Evolutionary conservation across 2,113 vertebrate species (phyloP), one percentile per base, ranked within the genome.

Genomic region (Tympanuchus pallidicinctus): DNA sequence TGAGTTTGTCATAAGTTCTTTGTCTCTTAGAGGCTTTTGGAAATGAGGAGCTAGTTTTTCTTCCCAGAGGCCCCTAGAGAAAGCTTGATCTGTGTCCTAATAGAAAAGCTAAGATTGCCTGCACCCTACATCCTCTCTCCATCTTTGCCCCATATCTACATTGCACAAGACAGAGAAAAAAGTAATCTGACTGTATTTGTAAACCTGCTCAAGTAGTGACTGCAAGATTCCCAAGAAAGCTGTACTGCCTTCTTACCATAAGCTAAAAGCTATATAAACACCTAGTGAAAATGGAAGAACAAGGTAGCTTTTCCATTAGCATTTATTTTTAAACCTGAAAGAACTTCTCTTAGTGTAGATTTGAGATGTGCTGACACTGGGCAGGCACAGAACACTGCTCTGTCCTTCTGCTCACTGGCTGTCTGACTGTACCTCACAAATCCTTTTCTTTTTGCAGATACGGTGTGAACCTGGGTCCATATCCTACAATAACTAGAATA

Each of bases 391-490:
- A 69, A 42, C n/a, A 38, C 32, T 82, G 78, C 54, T 82, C 27
- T 91, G 11, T 28, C 59, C 24, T 85, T 66, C 43, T 64, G 21
- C 61, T 86, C 47, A 43, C 52, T 90, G 59, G 21, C 43, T 93
- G 28, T 27, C 34, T 2, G 4, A 32, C 12, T 48, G 21, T 38
- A 69, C 47, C 43, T 93, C 56, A 80, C 24, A 67, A 63, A 47
- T 56, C 67, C 27, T 94, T 90, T 92, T 95, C 77, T 77, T 92
- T 84, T 94, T 71, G 30, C 96, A 99, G 99, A 97, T 99, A 94
- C 97, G 98, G 99, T 95, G 98, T 99, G 95, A 98, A 99, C n/a
- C 77, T 99, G 54, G 76, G 69, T 47, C 97, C 96, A 47, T 99
- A 98, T 94, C 98, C 99, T 66, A 99, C 96, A 22, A 99, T 99